A percentile compares a stretch with the other conserved stretches of the same genome.
Evolutionary conservation across 2,797 vertebrate species (phyloP).

Genomic region (Microctenopoma lineatum): DNA sequence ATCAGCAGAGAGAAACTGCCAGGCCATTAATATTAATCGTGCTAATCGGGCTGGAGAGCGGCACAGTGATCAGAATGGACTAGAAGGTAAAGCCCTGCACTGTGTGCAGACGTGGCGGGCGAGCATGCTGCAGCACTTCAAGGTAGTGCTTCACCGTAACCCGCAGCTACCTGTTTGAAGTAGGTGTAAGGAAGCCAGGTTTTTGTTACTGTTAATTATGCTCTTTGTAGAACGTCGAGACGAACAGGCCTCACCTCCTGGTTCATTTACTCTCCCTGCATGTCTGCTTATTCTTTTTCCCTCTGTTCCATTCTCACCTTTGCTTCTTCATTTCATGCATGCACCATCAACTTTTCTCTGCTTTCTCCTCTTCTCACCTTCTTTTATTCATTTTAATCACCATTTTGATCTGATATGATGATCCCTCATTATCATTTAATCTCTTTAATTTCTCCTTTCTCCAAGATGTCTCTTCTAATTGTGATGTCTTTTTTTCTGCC

Average conservation of each 20-base stretch:
- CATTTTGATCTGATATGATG: too few species aligned
- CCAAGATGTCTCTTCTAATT: neutral
- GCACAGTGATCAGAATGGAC: slow-evolving; percentile 55
- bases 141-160: slow-evolving; percentile 59
- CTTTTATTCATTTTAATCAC: neutral
- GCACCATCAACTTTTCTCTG: too few species aligned
- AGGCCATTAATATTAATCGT: slow-evolving; percentile 80
- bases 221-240: slow-evolving; percentile 62
- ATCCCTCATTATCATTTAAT: too few species aligned
- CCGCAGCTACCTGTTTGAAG: slow-evolving; percentile 67
- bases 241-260: slow-evolving; percentile 19
- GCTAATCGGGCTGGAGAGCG: slow-evolving; percentile 68
- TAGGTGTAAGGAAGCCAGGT: slow-evolving; percentile 63
- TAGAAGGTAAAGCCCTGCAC: slow-evolving; percentile 52
- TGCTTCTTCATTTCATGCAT: neutral
- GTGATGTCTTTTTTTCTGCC: neutral
- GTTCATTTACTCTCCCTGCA: neutral
- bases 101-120: slow-evolving; percentile 24
- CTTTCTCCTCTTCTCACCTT: neutral
- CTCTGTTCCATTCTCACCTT: neutral
- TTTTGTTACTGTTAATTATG: slow-evolving; percentile 72
- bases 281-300: neutral
- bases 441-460: neutral
- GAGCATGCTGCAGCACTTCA: slow-evolving; percentile 48
- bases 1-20: slow-evolving; percentile 68